Conservation (phyloP, 1,140 invertebrate species). For the Pissodes strobi region DNA sequence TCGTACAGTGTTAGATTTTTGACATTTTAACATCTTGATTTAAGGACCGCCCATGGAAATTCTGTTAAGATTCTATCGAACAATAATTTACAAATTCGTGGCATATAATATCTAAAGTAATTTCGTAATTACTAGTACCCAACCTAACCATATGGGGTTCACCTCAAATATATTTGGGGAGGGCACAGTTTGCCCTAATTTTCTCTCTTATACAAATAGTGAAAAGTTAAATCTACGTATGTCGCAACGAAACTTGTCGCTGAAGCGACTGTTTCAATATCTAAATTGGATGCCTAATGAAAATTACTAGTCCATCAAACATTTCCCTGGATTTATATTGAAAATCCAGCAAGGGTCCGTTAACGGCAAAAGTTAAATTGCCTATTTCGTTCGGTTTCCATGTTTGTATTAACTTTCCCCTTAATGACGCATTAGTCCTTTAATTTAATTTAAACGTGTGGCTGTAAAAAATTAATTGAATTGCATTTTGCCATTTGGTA, state of each 20-base stretch:
- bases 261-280: slow-evolving; percentile 13
- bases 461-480: slow-evolving; percentile 35
- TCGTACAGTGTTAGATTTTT: too few species aligned
- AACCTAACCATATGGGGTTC: too few species aligned
- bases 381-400: slow-evolving; percentile 34
- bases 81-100: too few species aligned
- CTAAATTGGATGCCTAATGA: slow-evolving; percentile 24
- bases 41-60: too few species aligned
- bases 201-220: not conserved
- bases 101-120: too few species aligned
- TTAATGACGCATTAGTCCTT: slow-evolving; percentile 34
- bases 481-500: slow-evolving; percentile 33
- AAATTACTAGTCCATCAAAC: slow-evolving; percentile 34
- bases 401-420: slow-evolving; percentile 33
- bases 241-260: not conserved
- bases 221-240: not conserved
- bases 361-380: slow-evolving; percentile 39
- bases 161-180: too few species aligned
- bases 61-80: too few species aligned
- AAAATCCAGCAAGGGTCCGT: slow-evolving; percentile 30
- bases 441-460: slow-evolving; percentile 34
- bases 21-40: too few species aligned
- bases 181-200: too few species aligned
- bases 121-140: too few species aligned
- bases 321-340: slow-evolving; percentile 27